Base-by-base conservation (phyloP, 1,140 invertebrate species). In the Panagrolaimus sp. region DNA sequence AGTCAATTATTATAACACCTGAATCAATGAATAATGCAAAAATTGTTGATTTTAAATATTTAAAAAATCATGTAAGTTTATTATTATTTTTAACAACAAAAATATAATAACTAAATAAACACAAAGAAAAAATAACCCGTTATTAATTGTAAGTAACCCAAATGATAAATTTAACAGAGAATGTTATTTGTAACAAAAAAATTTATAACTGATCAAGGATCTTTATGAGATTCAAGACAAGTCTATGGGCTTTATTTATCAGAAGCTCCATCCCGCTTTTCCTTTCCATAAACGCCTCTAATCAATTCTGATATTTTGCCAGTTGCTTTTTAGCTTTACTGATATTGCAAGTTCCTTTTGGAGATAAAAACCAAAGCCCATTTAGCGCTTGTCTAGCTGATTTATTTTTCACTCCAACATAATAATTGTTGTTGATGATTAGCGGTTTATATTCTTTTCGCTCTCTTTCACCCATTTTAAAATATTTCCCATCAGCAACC, bases 401-500 rank as follows among this genome's bases (percentile, higher is more conserved):
- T 63, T 79, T 79, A 61, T 77, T 79, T 11, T 71, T 67, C 0
- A 68, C 79, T 43, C 78, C 78, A 42, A 79, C 66, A 61, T 79
- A 79, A 62, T 74, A 81, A 65, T 79, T 79, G 45, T 79, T 79
- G 23, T 79, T 79, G 9, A 79, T 74, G 23, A 79, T 77, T 14
- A 53, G 71, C 9, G 78, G 78, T 8, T 51, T 51, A 13, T 63
- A 38, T 11, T 48, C 62, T 43, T 66, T 63, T 13, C 78, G 63
- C 46, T 79, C 76, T 38, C 31, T 31, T 16, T 80, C 72, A 38
- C 74, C 75, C 67, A 81, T 57, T 63, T 79, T 81, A 51, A 79
- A 77, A 78, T 78, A 79, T 47, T 76, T 74, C 1, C 78, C 78
- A 61, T 79, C 78, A 5, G 78, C 75, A 13, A 79, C n/a, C n/a